A percentile compares a stretch with the other conserved stretches of the same genome.
Evolutionary conservation across 2,888 invertebrate species (phyloP).

Genomic region (Glyphotaelius pellucidus): DNA sequence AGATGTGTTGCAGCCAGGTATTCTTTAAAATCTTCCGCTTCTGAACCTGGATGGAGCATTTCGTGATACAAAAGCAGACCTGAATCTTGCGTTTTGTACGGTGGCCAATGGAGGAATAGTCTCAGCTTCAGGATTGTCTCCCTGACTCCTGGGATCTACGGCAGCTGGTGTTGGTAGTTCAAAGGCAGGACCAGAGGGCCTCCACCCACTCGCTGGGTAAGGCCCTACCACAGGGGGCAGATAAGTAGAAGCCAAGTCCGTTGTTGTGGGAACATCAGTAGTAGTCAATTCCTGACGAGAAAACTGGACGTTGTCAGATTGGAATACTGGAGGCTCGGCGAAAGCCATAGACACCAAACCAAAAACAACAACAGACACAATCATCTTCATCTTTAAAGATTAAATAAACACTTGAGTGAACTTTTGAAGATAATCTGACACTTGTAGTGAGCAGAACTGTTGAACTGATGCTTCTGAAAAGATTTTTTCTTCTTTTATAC

Average conservation of each 20-base stretch:
- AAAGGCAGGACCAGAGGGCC: conserved; percentile 72
- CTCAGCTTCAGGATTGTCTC: conserved; percentile 42
- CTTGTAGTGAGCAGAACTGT: not conserved
- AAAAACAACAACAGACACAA: conserved; percentile 48
- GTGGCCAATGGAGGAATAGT: conserved; percentile 40
- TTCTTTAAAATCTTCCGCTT: not conserved
- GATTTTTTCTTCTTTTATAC: conserved; percentile 15
- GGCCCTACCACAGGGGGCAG: conserved; percentile 66
- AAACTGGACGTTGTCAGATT: conserved; percentile 41
- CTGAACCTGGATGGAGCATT: not conserved
- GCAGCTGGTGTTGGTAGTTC: conserved; percentile 70
- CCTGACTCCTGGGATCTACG: conserved; percentile 61
- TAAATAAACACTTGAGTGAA: not conserved
- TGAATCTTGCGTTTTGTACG: not conserved
- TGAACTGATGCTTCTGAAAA: not conserved
- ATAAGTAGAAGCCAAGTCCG: conserved; percentile 53
- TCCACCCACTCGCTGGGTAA: conserved; percentile 72
- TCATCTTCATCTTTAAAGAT: conserved; percentile 57
- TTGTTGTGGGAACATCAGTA: conserved; percentile 29
- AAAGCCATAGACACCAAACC: conserved; percentile 15
- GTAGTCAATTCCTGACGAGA: conserved; percentile 60
- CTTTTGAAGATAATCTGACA: not conserved
- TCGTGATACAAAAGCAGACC: not conserved
- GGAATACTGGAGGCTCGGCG: conserved; percentile 49
- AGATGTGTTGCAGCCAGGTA: not conserved